Evolutionary conservation across 2,113 vertebrate species (phyloP).

Genomic region (Calonectris borealis): DNA sequence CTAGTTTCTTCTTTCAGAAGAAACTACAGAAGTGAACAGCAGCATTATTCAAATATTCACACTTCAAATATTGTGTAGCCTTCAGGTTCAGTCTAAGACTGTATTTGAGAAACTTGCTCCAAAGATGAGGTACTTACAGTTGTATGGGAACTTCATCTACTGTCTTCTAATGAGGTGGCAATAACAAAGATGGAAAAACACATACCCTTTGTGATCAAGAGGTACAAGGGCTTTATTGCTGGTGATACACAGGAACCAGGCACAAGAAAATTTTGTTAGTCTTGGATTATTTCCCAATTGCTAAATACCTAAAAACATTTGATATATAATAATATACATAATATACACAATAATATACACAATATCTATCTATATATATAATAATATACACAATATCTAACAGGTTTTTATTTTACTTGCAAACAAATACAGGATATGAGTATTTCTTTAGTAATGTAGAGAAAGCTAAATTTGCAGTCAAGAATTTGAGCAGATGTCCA

Average conservation of each 20-base stretch:
- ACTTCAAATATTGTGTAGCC: background rate
- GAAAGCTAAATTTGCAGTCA: background rate
- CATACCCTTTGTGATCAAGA: background rate
- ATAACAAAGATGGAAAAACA: background rate
- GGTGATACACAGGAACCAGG: background rate
- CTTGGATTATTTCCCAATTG: background rate
- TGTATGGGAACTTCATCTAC: background rate
- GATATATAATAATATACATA: no score
- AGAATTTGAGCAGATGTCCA: background rate
- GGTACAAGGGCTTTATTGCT: background rate
- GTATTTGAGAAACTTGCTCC: background rate
- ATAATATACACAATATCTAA: no score
- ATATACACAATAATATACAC: no score
- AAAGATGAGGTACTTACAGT: background rate
- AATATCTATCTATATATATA: no score
- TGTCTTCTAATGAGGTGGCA: background rate
- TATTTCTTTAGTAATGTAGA: background rate
- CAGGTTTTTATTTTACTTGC: constrained; percentile 22
- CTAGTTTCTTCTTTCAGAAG: background rate
- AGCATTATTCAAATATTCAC: background rate
- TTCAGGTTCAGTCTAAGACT: background rate
- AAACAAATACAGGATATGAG: constrained; percentile 15
- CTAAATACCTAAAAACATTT: background rate
- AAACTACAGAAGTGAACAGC: background rate
- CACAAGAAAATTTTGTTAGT: background rate